Evolutionary conservation across 2,797 vertebrate genomes (phyloP), one percentile per base, ranked within the genome.

Genomic region (Bothrops alternatus): DNA sequence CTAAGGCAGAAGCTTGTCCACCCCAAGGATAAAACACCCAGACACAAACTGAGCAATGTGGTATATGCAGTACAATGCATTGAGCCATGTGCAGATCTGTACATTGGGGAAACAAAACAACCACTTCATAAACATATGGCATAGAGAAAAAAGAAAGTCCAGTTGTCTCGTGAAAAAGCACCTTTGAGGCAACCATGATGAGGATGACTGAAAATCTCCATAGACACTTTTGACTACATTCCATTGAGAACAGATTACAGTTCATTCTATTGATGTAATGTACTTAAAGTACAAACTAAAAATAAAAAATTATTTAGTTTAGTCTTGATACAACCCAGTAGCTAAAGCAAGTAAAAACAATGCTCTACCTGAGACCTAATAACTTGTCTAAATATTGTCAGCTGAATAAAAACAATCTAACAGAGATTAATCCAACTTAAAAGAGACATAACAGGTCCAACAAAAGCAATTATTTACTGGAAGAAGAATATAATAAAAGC

Each of bases 371-470:
- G 95, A 93, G 87, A 92, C 55, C 23, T 94, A 94, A 47, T 94
- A 94, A 94, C 87, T 95, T 95, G 90, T 94, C 86, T 85, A 93
- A 82, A 82, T 94, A 92, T 95, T 95, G 20, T 94, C 93, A 90
- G 26, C 90, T 93, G 47, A 91, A 86, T 87, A 94, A 87, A 91
- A 95, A 95, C 55, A 92, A 93, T 93, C 87, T 86, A 93, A 90
- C 28, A 73, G 50, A 78, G 86, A 3, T 47, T 20, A 2, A 0
- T 56, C 25, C 32, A 92, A 65, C 0, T 91, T 53, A 94, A 94
- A 95, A 11, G n/a, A 92, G 18, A 10, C 55, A 92, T 95, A 96
- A 94, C 3, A 93, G 93, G 92, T 96, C 95, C 94, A 95, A 94
- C 60, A 65, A 94, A 95, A 95, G 0, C 89, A 12, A 90, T 94